Conservation (phyloP, 2,888 invertebrate species). For the Orthonevra nobilis region DNA sequence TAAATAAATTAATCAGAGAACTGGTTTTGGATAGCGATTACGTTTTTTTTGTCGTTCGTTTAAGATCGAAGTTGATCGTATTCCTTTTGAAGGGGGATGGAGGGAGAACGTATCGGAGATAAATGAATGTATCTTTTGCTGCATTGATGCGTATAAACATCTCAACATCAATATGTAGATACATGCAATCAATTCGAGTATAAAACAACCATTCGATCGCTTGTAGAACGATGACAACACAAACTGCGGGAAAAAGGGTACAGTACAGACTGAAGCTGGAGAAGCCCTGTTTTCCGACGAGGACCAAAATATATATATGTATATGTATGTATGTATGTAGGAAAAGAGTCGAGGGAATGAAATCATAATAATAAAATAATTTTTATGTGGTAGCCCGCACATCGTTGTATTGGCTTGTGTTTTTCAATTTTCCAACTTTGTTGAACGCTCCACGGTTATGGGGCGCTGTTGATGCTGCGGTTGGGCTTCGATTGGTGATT, state of each 20-base stretch:
- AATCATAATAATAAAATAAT: conserved; percentile 69
- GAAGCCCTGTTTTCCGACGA: too few species aligned
- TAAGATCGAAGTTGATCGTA: conserved; percentile 45
- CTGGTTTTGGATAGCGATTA: conserved; percentile 27
- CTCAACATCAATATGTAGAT: conserved; percentile 43
- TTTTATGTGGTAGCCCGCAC: conserved; percentile 69
- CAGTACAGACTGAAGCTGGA: too few species aligned
- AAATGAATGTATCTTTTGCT: conserved; percentile 50
- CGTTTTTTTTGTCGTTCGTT: neutral
- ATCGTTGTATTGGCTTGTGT: conserved; percentile 51
- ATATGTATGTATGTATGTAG: too few species aligned
- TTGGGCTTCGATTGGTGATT: conserved; percentile 60
- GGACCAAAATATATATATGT: too few species aligned
- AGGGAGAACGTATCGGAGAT: conserved; percentile 28
- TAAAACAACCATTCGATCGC: conserved; percentile 29
- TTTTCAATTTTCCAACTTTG: conserved; percentile 51
- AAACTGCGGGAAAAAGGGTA: too few species aligned
- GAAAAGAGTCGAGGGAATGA: conserved; percentile 34
- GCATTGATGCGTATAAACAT: conserved; percentile 45
- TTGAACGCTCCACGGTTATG: conserved; percentile 16
- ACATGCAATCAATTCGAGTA: conserved; percentile 38
- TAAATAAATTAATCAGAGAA: conserved; percentile 66
- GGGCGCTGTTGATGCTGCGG: conserved; percentile 28
- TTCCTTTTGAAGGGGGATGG: too few species aligned
- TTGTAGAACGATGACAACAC: conserved; percentile 16